phyloP scores from a whole-genome alignment of 2,113 vertebrate genomes.

The Diadophis punctatus region DNA sequence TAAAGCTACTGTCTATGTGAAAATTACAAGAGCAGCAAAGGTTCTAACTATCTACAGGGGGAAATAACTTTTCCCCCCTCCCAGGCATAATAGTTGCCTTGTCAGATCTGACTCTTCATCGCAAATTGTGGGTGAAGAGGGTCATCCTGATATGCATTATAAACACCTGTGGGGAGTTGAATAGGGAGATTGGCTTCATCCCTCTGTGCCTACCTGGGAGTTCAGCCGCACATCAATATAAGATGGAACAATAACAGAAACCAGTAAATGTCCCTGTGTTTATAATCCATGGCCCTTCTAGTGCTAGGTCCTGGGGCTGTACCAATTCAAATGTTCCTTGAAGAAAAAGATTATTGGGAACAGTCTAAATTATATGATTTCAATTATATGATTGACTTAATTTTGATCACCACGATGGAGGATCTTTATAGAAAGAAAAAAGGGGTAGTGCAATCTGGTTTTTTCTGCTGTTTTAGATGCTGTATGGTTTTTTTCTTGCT shows the following conservation, averaged over 20 bases:
- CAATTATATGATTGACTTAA: not conserved
- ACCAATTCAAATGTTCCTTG: not conserved
- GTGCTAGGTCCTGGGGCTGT: not conserved
- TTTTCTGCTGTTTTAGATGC: not conserved
- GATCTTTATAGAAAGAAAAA: not conserved
- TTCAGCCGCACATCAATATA: not conserved
- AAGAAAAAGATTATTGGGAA: not conserved
- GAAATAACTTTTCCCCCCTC: not conserved
- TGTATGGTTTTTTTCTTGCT: not conserved
- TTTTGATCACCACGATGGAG: not conserved
- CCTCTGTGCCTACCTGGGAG: not conserved
- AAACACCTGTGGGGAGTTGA: not conserved
- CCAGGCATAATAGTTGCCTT: not conserved
- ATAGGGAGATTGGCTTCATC: not conserved
- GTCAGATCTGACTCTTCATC: not conserved
- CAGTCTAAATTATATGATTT: not conserved
- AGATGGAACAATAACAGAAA: not conserved
- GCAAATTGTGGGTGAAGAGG: not conserved
- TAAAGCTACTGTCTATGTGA: not conserved
- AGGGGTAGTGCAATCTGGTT: not conserved
- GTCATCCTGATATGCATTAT: not conserved
- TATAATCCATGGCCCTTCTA: not conserved
- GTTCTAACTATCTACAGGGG: not conserved
- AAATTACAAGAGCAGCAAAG: not conserved
- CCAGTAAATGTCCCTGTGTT: not conserved